A percentile compares a stretch with the other conserved stretches of the same genome.
These are phyloP conservation scores for Anguilla obscura DNA, from an alignment of 2,797 vertebrate species.

Conservation along the genomic window DNA sequence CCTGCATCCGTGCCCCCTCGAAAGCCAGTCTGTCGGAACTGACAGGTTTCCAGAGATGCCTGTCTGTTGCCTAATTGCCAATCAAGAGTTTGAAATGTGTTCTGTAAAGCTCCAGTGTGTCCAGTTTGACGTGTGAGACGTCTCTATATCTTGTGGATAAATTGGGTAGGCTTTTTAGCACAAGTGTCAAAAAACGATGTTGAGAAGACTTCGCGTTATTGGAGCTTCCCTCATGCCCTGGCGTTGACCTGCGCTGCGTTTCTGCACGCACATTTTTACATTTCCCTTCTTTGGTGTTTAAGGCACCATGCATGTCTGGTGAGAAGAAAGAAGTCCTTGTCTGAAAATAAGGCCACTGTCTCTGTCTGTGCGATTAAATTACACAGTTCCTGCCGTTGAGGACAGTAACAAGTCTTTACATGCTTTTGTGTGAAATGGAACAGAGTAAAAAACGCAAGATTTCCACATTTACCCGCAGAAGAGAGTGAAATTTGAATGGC, in stretches of 20 bases:
- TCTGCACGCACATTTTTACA: background rate
- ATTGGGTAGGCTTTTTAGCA: background rate
- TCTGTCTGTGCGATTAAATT: conserved; percentile 6
- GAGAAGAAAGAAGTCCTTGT: background rate
- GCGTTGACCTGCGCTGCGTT: background rate
- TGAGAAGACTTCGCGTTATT: background rate
- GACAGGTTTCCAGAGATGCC: background rate
- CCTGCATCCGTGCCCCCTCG: background rate
- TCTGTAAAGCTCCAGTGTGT: background rate
- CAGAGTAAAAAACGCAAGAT: background rate
- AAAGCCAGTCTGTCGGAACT: background rate
- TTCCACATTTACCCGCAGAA: background rate
- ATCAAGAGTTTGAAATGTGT: background rate
- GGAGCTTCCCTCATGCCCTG: background rate
- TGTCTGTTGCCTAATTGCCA: background rate
- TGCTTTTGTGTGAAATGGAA: background rate
- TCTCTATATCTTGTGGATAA: background rate
- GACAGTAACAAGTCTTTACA: background rate
- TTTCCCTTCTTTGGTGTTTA: background rate
- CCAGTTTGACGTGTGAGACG: background rate
- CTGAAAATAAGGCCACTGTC: background rate
- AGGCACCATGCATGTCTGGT: background rate
- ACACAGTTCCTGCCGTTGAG: background rate
- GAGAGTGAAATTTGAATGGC: background rate
- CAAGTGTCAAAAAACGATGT: background rate